Base-by-base conservation (phyloP, 1,140 invertebrate genomes). In the Heliconius hermathena region DNA sequence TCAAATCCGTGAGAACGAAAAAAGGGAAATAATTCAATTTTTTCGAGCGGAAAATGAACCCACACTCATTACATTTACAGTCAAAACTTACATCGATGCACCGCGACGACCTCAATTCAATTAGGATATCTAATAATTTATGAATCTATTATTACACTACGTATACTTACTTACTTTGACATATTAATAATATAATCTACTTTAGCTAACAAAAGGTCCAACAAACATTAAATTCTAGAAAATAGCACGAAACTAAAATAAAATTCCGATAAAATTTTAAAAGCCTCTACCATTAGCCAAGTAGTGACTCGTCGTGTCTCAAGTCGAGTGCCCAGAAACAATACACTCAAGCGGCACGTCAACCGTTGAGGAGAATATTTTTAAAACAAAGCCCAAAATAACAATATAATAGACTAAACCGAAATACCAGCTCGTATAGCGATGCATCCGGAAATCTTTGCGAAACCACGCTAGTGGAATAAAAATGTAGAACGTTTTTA, bases 371-470 rank as follows among this genome's bases (percentile, higher is more conserved):
- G 60, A 26, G 80, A 78, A 73, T 81, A 81, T 78, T 81, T 81
- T 81, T 81, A 76, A 81, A 81, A 76, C 73, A 81, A 81, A 76
- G 73, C 80, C 66, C 16, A 26, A 78, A 81, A 81, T 81, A 78
- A 81, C 76, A 66, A 76, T 78, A 81, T 78, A 81, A 81, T 75
- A 78, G 79, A 78, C 76, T 78, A 73, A 76, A 78, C 70, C 74
- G 72, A 81, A 82, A 78, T 78, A 76, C 74, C 80, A 73, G 60
- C 72, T 81, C 54, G 78, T 80, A 82, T 82, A 75, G 73, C 66
- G 76, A 79, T 76, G 71, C 71, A 80, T 74, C 79, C 29, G 75
- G 76, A 80, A 78, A 80, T 78, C 76, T 83, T 83, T 77, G 57
- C 66, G 72, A 80, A 82, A 79, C 76, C 76, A 54, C 70, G 76